Percentiles rank a stretch among this genome's conserved stretches.
phyloP scores from a whole-genome alignment of 2,888 invertebrate species.

The Spisula subtruncata region DNA sequence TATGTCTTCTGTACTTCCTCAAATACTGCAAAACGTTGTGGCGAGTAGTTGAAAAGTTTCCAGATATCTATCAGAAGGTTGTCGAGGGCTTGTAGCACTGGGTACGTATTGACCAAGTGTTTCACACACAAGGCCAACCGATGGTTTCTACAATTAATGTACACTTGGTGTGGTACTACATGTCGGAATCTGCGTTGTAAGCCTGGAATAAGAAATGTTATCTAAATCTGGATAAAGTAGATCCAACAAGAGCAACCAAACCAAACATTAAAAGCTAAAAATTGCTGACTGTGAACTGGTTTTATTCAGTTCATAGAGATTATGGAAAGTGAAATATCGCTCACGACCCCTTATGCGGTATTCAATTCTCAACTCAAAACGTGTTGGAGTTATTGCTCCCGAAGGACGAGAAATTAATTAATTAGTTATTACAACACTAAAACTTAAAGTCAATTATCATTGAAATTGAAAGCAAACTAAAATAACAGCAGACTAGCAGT shows the following conservation, averaged over 20 bases:
- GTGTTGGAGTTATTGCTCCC: too few relatives aligned
- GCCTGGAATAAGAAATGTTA: constrained; percentile 6
- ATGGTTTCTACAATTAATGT: constrained; percentile 52
- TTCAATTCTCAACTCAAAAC: too few relatives aligned
- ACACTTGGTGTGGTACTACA: constrained; percentile 28
- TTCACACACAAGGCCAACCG: constrained; percentile 45
- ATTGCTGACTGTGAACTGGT: too few relatives aligned
- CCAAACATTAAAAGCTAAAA: too few relatives aligned
- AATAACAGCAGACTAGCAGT: too few relatives aligned
- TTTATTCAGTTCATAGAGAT: too few relatives aligned
- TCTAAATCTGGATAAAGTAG: background rate
- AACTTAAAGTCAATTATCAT: too few relatives aligned
- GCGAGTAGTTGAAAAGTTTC: constrained; percentile 43
- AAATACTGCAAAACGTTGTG: constrained; percentile 20
- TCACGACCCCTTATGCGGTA: too few relatives aligned
- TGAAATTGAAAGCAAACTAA: too few relatives aligned
- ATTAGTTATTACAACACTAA: too few relatives aligned
- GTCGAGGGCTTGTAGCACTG: constrained; percentile 27
- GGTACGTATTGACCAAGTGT: constrained; percentile 36
- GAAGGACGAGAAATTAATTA: too few relatives aligned
- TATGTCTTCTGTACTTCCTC: constrained; percentile 35
- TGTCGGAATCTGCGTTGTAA: constrained; percentile 46
- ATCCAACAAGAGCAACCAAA: background rate
- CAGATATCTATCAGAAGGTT: constrained; percentile 8
- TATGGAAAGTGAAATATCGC: too few relatives aligned